These are phyloP conservation scores for Chelidonichthys spinosus DNA, from an alignment of 2,797 vertebrate species.

Conservation along the genomic window DNA sequence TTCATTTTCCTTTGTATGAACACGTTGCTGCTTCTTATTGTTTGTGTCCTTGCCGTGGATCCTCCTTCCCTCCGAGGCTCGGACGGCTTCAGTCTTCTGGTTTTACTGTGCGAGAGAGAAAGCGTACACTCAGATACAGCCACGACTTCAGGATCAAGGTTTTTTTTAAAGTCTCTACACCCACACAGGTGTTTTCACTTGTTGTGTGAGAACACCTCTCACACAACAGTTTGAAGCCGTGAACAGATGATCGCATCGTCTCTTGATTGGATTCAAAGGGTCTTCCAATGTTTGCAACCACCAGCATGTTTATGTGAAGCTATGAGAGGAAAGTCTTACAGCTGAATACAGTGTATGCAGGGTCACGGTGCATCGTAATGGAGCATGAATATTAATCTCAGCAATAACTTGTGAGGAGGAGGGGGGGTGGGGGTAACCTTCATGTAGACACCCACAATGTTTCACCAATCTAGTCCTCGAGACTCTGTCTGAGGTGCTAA, in stretches of 20 bases:
- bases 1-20: too few species aligned
- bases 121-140: not conserved
- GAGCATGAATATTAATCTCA: not conserved
- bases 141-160: not conserved
- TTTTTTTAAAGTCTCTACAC: not conserved
- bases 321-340: not conserved
- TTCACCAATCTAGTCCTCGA: too few species aligned
- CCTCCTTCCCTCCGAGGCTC: too few species aligned
- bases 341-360: not conserved
- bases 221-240: not conserved
- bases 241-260: not conserved
- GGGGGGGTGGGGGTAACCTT: too few species aligned
- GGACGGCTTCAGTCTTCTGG: not conserved
- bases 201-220: not conserved
- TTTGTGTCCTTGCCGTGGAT: too few species aligned
- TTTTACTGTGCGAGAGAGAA: not conserved
- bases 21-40: too few species aligned
- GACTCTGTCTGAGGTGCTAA: too few species aligned
- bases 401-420: too few species aligned
- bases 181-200: not conserved
- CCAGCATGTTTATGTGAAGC: not conserved
- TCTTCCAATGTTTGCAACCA: not conserved
- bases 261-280: not conserved
- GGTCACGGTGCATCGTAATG: not conserved
- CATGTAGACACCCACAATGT: too few species aligned